Evolutionary conservation across 2,888 invertebrate genomes (phyloP), one percentile per base, ranked within the genome.

Genomic region (Lycocerus yunnanus): DNA sequence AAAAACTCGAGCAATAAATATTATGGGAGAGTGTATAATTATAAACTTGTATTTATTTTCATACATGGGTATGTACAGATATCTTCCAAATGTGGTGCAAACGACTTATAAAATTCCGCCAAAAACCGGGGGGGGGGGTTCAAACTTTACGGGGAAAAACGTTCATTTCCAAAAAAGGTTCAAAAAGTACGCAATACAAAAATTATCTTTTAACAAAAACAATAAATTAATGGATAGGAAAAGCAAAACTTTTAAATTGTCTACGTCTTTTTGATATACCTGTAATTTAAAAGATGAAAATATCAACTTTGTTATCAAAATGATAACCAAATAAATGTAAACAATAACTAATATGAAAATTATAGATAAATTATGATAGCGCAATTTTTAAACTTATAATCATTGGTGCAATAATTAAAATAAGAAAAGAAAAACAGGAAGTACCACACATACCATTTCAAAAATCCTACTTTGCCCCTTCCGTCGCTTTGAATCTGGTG

Each of bases 371-470:
- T 43, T n/a, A 43, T 13, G 58, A 65, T 58, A 16, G 11, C 14
- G 15, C 15, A 18, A 68, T 15, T 58, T 58, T 58, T 21, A 18
- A 66, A 15, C 10, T n/a, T 14, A 66, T 15, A 20, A 66, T 20
- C n/a, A 24, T 14, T 10, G 14, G 18, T 14, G 65, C 18, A n/a
- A 3, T 18, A 27, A 69, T 60, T 16, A 24, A 58, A 72, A 69
- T 59, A 14, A 68, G 15, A 63, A 73, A 61, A 59, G 18, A 21
- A 21, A 71, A 21, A 27, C 66, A 59, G 66, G 68, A 77, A 66
- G 68, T 71, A 68, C 66, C 71, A 69, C 27, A 70, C 78, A 60
- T 77, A 79, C 79, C 79, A 80, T 80, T 74, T 80, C 78, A 78
- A 80, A 78, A 71, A 60, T 66, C 72, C 75, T 76, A 76, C 68